Evolutionary conservation across 37 sponge, comb jelly and placozoan species (phyloP), one percentile per base, ranked within the genome.

Genomic region (Crambe crambe): DNA sequence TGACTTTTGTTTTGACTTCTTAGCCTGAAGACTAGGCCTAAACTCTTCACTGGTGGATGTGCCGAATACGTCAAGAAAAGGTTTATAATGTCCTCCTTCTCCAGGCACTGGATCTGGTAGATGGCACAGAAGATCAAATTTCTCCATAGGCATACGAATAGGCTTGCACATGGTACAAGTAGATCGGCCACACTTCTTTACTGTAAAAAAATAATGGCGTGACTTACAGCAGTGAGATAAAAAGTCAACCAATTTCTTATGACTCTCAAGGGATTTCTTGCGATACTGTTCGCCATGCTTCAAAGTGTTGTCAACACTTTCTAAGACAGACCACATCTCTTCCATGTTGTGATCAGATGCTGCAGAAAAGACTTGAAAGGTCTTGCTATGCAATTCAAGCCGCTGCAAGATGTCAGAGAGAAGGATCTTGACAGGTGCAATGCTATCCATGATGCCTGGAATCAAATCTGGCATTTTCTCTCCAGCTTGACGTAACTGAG

Each of bases 141-240:
- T 40, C 23, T 83, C 70, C 1, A 4, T 0, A 26, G 68, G 27
- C 38, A 75, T 43, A 21, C 76, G 68, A 17, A 75, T 58, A 29
- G 70, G 84, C 36, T 30, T 74, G 58, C 84, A 83, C 2, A 72
- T 43, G 5, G 74, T 15, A 69, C n/a, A 84, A 37, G 58, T 5
- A 27, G 66, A 12, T 40, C 5, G 32, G 0, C 78, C 85, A 77
- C 85, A 76, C 37, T 84, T 84, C 78, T 76, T 84, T 18, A 84
- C 56, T 6, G 31, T n/a, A 43, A 84, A 84, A 21, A 43, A 68
- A 39, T 76, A 84, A 54, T 84, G 83, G 12, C 70, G 54, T 6
- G 56, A 61, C 38, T 31, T 84, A 35, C 34, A 76, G 20, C 75
- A 74, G 10, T 17, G 70, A 36, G 59, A 76, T 27, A 66, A 64